Evolutionary conservation across 2,888 invertebrate species (phyloP), one percentile per base, ranked within the genome.

Genomic region (Agrenia bidenticulata): DNA sequence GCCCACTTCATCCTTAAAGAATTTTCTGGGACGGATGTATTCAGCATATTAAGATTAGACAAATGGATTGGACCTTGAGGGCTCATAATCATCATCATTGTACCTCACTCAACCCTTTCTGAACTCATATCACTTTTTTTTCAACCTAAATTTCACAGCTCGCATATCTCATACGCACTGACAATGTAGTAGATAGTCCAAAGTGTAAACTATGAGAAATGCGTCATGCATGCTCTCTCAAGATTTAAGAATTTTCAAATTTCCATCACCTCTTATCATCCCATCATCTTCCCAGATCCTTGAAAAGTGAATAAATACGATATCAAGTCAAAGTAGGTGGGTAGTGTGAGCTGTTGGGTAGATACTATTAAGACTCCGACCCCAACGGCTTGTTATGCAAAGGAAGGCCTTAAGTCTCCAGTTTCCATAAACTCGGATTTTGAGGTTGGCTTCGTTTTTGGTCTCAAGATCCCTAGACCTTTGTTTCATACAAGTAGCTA

Each of bases 211-310:
- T 54, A 27, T 54, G 54, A 54, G 54, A 54, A 54, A 54, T 54
- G 54, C 24, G 54, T 54, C 54, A 54, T 54, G 54, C 11, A 54
- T 54, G 54, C n/a, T 54, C 54, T 54, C 54, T n/a, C 54, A 54
- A 32, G 19, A 27, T 27, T 54, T 54, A 5, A 27, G 32, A 11
- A 32, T 32, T 32, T 32, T 32, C 32, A 32, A 32, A 32, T 32
- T 32, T 32, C 32, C 32, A 32, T 32, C 32, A 7, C 32, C 4
- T 32, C 32, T 32, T 32, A 32, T 32, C 32, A 32, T 32, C 11
- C 11, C 32, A 4, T 32, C 32, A 4, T 32, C 32, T 11, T 32
- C 32, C 32, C 4, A 7, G 32, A 11, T 32, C 4, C 32, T 32
- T 32, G 32, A 32, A 32, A 32, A 32, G 32, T 32, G 32, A 32